Evolutionary conservation across 2,888 invertebrate species (phyloP), one percentile per base, ranked within the genome.

Genomic region (Netelia inedita): DNA sequence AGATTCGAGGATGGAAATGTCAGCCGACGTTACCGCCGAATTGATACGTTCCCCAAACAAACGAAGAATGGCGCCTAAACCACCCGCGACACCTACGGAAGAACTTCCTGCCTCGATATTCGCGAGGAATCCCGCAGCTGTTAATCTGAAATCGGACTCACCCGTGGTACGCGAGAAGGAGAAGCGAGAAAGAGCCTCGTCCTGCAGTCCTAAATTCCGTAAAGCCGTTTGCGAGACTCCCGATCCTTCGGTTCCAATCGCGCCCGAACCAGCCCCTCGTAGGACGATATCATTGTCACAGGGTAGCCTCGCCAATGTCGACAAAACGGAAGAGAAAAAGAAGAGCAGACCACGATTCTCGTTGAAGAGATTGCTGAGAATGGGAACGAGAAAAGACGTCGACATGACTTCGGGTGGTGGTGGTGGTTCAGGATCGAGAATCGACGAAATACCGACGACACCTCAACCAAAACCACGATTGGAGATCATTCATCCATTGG

Each of bases 401-500:
- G 96, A 96, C 90, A 88, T 93, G 88, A 88, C 91, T n/a, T 59
- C 75, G 1, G 92, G 94, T 0, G 92, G 94, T 61, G 94, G 57
- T 2, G 92, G 94, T 61, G 94, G 73, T 5, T 59, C 79, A 1
- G 46, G 94, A 76, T 93, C 94, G 65, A 95, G 95, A 90, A 91
- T 92, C 69, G 95, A 96, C 86, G 95, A 96, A 84, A 94, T 95
- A 79, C 95, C 95, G 61, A 93, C 95, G 69, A 95, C 95, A 21
- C 95, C 95, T 8, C 95, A 95, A 89, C 95, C 96, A 6, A 97
- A 97, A 90, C 97, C 97, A 1, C 95, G 97, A 16, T 94, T 98
- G 28, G 97, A 98, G 83, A 98, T 98, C 88, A 97, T 98, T 85
- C 98, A 98, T 95, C 98, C 98, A 14, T 94, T 97, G 89, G 98